Conservation (phyloP, 1,140 invertebrate species). For the Atta colombica region DNA sequence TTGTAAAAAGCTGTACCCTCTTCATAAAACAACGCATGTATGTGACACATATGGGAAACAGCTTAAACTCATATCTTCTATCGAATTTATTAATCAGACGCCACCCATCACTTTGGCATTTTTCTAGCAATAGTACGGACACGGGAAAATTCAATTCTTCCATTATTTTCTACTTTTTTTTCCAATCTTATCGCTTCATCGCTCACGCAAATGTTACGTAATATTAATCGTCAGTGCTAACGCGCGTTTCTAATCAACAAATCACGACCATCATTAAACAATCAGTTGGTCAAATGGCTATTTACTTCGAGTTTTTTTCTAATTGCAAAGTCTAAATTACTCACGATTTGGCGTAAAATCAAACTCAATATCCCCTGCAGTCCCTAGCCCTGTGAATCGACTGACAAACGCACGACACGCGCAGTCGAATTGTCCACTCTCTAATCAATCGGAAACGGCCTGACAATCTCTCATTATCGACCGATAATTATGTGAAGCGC, state of each 20-base stretch:
- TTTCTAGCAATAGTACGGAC: background rate
- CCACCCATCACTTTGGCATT: slow-evolving; percentile 15
- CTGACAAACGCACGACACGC: slow-evolving; percentile 29
- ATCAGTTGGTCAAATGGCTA: slow-evolving; percentile 40
- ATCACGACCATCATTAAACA: slow-evolving; percentile 38
- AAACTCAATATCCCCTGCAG: slow-evolving; percentile 5
- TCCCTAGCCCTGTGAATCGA: background rate
- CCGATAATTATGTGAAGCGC: slow-evolving; percentile 43
- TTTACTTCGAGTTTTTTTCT: slow-evolving; percentile 45
- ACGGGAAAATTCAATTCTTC: slow-evolving; percentile 32
- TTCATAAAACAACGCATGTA: slow-evolving; percentile 8
- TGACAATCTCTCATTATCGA: slow-evolving; percentile 55
- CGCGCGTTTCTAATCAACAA: slow-evolving; percentile 39
- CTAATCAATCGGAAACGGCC: slow-evolving; percentile 56
- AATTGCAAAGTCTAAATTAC: slow-evolving; percentile 38
- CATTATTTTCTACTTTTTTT: slow-evolving; percentile 24
- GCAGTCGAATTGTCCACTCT: slow-evolving; percentile 33
- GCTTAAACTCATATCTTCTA: slow-evolving; percentile 15
- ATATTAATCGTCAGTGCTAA: slow-evolving; percentile 1
- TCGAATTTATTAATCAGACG: slow-evolving; percentile 2
- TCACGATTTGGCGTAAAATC: slow-evolving; percentile 24
- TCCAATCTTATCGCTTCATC: background rate
- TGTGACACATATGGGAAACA: slow-evolving; percentile 17
- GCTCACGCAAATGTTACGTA: slow-evolving; percentile 22
- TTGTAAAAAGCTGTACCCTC: slow-evolving; percentile 37